Base-by-base conservation (phyloP, 2,113 vertebrate species). In the Bettongia penicillata region DNA sequence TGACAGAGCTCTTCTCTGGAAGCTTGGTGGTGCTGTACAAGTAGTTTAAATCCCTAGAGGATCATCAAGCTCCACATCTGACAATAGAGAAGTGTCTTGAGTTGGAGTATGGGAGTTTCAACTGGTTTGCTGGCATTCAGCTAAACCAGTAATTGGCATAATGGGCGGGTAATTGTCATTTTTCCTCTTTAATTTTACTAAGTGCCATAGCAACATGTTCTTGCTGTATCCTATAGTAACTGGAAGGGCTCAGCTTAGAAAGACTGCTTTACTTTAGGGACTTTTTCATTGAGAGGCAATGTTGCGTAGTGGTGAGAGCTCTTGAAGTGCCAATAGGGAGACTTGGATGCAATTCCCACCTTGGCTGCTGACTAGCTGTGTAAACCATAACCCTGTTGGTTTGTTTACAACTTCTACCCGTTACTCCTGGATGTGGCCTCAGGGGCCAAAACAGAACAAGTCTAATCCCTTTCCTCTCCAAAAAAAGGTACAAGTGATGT, bases 191-290 rank as follows among this genome's bases (percentile, higher is more conserved):
- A 84, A 84, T 43, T 84, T 84, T 84, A 43, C 68, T 84, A 84
- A 84, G n/a, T 84, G 68, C 68, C 68, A 84, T 84, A n/a, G n/a
- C 68, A 84, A 84, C 68, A 84, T 84, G 68, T 84, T 84, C 68
- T 84, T 84, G n/a, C 68, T 43, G 68, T 84, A 84, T 84, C 68
- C 68, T 84, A 43, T 84, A 84, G 68, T 84, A 84, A 84, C 68
- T 43, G 68, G 68, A 84, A 43, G n/a, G 68, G 68, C 37, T 84
- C 68, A 43, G 68, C 68, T 84, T 43, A 22, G 37, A 43, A 43
- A 43, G 19, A 22, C 19, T 84, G 68, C 68, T 84, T 23, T 84
- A 22, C 68, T 84, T 84, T 22, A n/a, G 19, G 37, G 19, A 22
- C n/a, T 22, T 43, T 84, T 84, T 43, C 68, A 84, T 43, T 0